A percentile compares a stretch with the other conserved stretches of the same genome.
phyloP scores from a whole-genome alignment of 2,113 vertebrate genomes.

The Trogon surrucura region DNA sequence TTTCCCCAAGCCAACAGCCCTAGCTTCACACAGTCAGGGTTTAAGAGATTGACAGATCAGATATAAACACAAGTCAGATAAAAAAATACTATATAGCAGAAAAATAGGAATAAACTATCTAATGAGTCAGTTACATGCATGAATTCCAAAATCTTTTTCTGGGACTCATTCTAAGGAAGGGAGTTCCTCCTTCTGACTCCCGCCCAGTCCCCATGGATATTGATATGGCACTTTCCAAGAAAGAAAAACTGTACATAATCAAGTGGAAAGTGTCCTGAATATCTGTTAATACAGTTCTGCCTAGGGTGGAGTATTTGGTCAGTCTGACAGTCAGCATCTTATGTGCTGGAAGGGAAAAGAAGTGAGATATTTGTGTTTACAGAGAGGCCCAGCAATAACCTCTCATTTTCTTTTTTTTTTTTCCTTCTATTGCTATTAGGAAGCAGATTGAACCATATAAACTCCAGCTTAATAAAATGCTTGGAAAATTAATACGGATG shows the following conservation, averaged over 20 bases:
- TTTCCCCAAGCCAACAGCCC: not conserved
- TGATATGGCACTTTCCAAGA: not conserved
- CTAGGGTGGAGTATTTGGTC: constrained; percentile 21
- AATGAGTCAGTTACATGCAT: not conserved
- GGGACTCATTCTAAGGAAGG: constrained; percentile 9
- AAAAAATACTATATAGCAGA: not conserved
- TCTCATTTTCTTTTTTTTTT: not conserved
- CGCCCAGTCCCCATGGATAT: not conserved
- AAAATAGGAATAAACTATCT: not conserved
- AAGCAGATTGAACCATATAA: not conserved
- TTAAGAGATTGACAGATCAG: not conserved
- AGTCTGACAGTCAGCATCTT: not conserved
- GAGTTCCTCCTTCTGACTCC: constrained; percentile 12
- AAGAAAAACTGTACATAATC: not conserved
- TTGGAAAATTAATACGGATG: not conserved
- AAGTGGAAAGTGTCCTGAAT: not conserved
- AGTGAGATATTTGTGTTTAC: not conserved
- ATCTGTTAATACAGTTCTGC: constrained; percentile 8
- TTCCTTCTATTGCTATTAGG: not conserved
- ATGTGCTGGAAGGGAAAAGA: not conserved
- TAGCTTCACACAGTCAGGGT: not conserved
- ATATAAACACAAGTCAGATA: not conserved
- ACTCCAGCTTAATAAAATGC: not conserved
- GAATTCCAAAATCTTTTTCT: not conserved
- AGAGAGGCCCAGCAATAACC: not conserved